These are phyloP conservation scores for Temnothorax nylanderi DNA, from an alignment of 1,140 invertebrate genomes.

Conservation along the genomic window DNA sequence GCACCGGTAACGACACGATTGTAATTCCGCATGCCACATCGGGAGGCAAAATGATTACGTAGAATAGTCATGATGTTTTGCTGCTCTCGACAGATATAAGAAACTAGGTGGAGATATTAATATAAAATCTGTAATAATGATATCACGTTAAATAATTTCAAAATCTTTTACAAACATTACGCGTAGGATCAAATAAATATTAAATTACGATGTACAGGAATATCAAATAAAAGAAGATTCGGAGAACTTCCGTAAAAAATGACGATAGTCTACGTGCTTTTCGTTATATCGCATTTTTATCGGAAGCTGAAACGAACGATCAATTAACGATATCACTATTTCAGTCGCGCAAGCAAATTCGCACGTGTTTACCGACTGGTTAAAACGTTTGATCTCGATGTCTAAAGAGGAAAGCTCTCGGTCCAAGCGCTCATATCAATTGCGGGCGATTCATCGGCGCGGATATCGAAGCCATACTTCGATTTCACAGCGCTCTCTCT, in stretches of 20 bases:
- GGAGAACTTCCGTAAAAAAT: neutral
- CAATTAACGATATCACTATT: slow-evolving; percentile 37
- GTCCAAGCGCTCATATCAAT: slow-evolving; percentile 29
- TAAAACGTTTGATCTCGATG: slow-evolving; percentile 53
- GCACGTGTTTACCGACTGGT: slow-evolving; percentile 40
- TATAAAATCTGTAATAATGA: neutral
- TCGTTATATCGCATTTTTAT: neutral
- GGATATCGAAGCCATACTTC: slow-evolving; percentile 41
- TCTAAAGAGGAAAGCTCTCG: slow-evolving; percentile 37
- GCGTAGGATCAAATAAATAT: neutral
- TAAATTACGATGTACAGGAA: neutral
- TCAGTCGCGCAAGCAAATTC: slow-evolving; percentile 34
- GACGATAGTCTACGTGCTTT: neutral
- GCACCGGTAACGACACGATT: slow-evolving; percentile 54
- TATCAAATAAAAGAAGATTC: neutral
- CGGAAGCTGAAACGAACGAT: slow-evolving; percentile 15
- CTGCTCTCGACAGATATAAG: neutral
- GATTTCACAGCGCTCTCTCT: slow-evolving; percentile 29
- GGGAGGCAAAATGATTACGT: neutral
- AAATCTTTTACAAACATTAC: slow-evolving; percentile 5
- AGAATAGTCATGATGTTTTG: neutral
- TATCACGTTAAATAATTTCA: neutral
- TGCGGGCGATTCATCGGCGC: slow-evolving; percentile 35
- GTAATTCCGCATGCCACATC: slow-evolving; percentile 42
- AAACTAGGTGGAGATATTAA: neutral